Base-by-base conservation (phyloP, 2,888 invertebrate species). In the Melieria crassipennis region DNA sequence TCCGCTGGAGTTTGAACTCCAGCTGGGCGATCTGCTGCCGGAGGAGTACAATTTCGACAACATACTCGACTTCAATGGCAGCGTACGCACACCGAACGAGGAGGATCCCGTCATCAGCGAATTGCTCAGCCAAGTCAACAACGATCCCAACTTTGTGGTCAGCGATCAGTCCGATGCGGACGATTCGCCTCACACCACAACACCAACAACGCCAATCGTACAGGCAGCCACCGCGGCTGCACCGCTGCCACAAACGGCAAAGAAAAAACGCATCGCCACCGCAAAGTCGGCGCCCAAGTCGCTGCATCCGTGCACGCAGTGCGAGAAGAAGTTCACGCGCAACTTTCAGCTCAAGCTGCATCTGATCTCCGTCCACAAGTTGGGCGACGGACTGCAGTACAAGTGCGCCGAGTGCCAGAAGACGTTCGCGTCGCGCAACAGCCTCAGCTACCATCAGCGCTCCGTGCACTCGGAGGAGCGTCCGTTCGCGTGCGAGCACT, bases 241-340 rank as follows among this genome's bases (percentile, higher is more conserved):
- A 63, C 16, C 46, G 6, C 47, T 4, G 5, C 61, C 1, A 30
- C 61, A 30, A 30, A 30, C 30, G 30, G 3, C 30, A 30, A 30
- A 30, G 30, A 7, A 42, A 52, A 7, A 45, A 10, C 42, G 16
- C 30, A 30, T 48, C 5, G 6, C 69, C 5, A 13, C 30, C 2
- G 3, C 30, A 30, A 30, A 30, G 30, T 30, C 30, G 30, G 3
- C 69, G 9, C 77, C 75, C 0, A 79, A 80, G 47, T 79, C 83
- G 0, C 46, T 78, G 46, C 76, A 79, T 63, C 76, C 76, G 0
- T 83, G 83, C 60, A 13, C 77, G 42, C 77, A 80, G 65, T 83
- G 83, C 45, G 83, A 82, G 16, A 83, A 83, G 72, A 83, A 83
- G 61, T 83, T 84, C 63, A 83, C 84, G 5, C 82, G 83, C 0